These are phyloP conservation scores for Petroica traversi DNA, from an alignment of 2,113 vertebrate genomes.

Conservation along the genomic window DNA sequence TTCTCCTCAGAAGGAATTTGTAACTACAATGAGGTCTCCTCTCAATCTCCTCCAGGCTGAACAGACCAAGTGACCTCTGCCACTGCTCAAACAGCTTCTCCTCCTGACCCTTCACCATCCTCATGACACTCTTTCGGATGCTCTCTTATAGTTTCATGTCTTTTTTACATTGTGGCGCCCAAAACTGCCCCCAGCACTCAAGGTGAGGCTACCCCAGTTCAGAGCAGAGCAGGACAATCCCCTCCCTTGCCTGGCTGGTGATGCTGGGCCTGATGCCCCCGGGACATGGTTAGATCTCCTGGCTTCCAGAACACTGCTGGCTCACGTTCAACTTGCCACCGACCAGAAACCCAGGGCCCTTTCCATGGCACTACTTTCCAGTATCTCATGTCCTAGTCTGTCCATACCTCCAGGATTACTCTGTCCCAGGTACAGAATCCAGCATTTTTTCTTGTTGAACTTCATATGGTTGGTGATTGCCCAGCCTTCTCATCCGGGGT, in stretches of 20 bases:
- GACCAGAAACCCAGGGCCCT: rapidly evolving
- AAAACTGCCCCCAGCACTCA: rapidly evolving
- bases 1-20: neutral
- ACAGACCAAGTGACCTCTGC: neutral
- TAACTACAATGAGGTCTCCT: neutral
- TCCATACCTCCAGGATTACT: neutral
- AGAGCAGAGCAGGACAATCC: neutral
- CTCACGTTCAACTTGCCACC: rapidly evolving
- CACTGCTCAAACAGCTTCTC: rapidly evolving
- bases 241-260: rapidly evolving
- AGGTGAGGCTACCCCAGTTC: rapidly evolving
- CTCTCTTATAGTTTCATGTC: rapidly evolving
- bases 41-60: neutral
- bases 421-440: neutral
- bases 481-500: neutral
- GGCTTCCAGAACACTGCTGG: neutral
- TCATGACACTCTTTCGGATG: rapidly evolving
- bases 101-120: neutral
- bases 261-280: neutral
- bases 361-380: neutral
- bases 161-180: neutral
- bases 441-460: neutral
- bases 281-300: rapidly evolving
- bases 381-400: neutral
- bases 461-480: neutral